phyloP scores from a whole-genome alignment of 1,140 invertebrate species.

The Tenebrio molitor region DNA sequence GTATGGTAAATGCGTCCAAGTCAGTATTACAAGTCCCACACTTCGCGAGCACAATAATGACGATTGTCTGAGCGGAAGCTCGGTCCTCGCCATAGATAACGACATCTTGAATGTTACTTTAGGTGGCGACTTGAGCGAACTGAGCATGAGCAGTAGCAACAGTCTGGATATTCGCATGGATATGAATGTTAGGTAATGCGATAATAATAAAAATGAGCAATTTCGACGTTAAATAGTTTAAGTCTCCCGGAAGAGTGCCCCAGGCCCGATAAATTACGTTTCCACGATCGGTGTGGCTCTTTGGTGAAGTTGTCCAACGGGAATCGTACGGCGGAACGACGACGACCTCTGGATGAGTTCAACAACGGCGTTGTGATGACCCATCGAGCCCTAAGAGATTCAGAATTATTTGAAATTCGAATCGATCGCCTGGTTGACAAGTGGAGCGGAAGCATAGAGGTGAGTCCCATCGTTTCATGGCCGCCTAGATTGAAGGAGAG shows the following conservation, averaged over 20 bases:
- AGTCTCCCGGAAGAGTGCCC: constrained; percentile 62
- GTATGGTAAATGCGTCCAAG: constrained; percentile 94
- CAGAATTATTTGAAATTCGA: constrained; percentile 94
- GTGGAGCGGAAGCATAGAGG: constrained; percentile 93
- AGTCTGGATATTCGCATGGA: constrained; percentile 66
- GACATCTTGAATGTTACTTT: constrained; percentile 65
- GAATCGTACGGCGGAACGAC: constrained; percentile 87
- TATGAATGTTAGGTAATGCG: constrained; percentile 62
- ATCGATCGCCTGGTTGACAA: constrained; percentile 93
- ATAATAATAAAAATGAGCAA: background rate
- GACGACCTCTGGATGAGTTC: constrained; percentile 92
- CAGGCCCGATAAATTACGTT: constrained; percentile 78
- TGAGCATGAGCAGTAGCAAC: constrained; percentile 65
- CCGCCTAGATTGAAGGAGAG: no score
- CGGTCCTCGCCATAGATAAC: constrained; percentile 65
- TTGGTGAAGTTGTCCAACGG: constrained; percentile 90
- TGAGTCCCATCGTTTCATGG: no score
- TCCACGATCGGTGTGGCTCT: constrained; percentile 90
- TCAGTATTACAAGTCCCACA: constrained; percentile 73
- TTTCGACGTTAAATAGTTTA: constrained; percentile 51
- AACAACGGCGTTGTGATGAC: constrained; percentile 96
- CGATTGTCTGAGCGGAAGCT: constrained; percentile 65
- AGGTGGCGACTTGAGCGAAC: constrained; percentile 64
- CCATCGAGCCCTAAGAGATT: constrained; percentile 85
- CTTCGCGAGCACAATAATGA: constrained; percentile 65